Base-by-base conservation (phyloP, 2,797 vertebrate species). In the Xenentodon cancila region DNA sequence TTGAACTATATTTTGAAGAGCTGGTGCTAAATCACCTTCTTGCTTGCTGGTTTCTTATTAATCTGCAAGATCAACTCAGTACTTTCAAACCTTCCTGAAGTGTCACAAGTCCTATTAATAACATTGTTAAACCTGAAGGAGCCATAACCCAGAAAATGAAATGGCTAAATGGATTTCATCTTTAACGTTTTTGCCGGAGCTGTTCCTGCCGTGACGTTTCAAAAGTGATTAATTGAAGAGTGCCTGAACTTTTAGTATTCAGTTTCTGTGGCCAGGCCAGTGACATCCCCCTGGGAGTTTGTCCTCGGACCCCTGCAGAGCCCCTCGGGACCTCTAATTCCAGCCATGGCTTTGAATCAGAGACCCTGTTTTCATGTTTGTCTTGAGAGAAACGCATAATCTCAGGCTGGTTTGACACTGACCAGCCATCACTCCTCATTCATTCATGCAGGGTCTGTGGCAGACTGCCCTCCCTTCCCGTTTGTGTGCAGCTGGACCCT, bases 401-500 rank as follows among this genome's bases (percentile, higher is more conserved):
- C 25, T 25, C 25, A 25, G 25, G 25, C 25, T 25, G 25, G 25
- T 25, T 25, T 25, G 25, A 3, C 5, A 25, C 50, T 49, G 42
- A 37, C 21, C 60, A 62, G 70, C 45, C 42, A 63, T 65, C 30
- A 21, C 66, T 60, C 66, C 25, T 25, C 25, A 25, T 25, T 25
- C 80, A 79, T 84, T 87, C 64, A 81, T 52, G 30, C 67, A 62
- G 71, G 62, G 71, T 57, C 57, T 32, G 77, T 77, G 78, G 72
- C 75, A 76, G 68, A 43, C 47, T 12, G 52, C 67, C 73, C 61
- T 7, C 3, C 34, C 37, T 58, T 83, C 71, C 45, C 73, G 65
- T 88, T 81, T 81, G 79, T 69, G 75, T 88, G 87, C 91, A 92
- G 89, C 88, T 91, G 88, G 82, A 88, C 68, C 78, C 79, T 90